Conservation (phyloP, 2,797 vertebrate genomes). For the Anas flavirostris region DNA sequence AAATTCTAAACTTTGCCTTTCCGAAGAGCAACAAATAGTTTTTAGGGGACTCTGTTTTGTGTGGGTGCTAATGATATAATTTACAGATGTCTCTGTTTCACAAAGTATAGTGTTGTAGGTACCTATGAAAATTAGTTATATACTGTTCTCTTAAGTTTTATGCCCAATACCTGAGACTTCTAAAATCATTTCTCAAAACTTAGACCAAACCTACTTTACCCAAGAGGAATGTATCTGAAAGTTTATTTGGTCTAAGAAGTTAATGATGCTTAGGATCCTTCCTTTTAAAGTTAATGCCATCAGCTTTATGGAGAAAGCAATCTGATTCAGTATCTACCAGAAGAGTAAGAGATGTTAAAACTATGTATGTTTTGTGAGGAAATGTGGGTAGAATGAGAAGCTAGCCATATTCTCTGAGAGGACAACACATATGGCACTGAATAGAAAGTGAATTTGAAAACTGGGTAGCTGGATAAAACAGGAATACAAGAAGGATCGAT, state of each 20-base stretch:
- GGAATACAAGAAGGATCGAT: background rate
- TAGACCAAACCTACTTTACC: background rate
- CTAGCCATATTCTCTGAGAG: background rate
- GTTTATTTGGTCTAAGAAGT: background rate
- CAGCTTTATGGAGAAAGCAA: background rate
- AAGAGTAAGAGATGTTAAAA: background rate
- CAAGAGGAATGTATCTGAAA: background rate
- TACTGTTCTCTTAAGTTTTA: background rate
- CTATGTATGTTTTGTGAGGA: background rate
- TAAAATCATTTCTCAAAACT: background rate
- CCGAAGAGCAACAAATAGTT: background rate
- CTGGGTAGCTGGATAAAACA: too few relatives aligned
- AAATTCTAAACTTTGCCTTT: background rate
- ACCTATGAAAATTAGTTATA: background rate
- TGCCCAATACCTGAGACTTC: background rate
- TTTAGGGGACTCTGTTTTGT: background rate
- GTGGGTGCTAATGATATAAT: background rate
- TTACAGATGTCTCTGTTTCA: background rate
- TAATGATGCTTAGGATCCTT: background rate
- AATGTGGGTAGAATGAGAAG: background rate
- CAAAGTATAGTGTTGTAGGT: background rate
- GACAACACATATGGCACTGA: background rate
- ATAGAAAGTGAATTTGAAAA: background rate
- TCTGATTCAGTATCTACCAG: background rate
- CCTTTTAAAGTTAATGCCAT: background rate